phyloP scores from a whole-genome alignment of 2,797 vertebrate species.

The Acropternis orthonyx region DNA sequence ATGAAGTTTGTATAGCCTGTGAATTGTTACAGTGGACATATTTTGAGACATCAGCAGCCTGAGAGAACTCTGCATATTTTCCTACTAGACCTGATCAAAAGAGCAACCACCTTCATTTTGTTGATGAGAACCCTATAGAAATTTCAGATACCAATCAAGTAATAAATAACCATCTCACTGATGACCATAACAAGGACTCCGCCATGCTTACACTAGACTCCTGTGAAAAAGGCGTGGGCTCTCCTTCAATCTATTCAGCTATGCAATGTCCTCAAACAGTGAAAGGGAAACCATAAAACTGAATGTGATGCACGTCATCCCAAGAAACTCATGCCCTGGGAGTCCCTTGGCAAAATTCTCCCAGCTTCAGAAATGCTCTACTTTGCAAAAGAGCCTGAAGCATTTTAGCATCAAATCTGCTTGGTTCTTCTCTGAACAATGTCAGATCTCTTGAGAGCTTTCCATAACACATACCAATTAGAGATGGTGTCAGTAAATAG shows the following conservation, averaged over 20 bases:
- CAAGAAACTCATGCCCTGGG: not conserved
- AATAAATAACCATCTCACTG: conserved; percentile 46
- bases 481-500: not conserved
- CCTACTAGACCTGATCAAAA: conserved; percentile 52
- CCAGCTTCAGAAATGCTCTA: not conserved
- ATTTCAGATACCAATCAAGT: conserved; percentile 25
- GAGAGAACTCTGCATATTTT: conserved; percentile 53
- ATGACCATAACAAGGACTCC: conserved; percentile 53
- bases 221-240: conserved; percentile 32
- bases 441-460: not conserved
- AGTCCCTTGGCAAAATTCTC: not conserved
- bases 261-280: not conserved
- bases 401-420: not conserved
- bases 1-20: conserved; percentile 58
- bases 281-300: conserved; percentile 49
- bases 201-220: conserved; percentile 1
- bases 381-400: not conserved
- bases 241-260: conserved; percentile 24
- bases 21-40: conserved; percentile 68
- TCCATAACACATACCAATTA: not conserved
- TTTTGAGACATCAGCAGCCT: conserved; percentile 59
- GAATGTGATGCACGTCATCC: conserved; percentile 24
- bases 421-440: not conserved
- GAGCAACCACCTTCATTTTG: conserved; percentile 24
- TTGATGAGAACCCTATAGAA: conserved; percentile 32